Percentiles rank a stretch among this genome's conserved stretches.
Evolutionary conservation across 1,140 invertebrate species (phyloP).

Genomic region (Stegodyphus mimosarum): DNA sequence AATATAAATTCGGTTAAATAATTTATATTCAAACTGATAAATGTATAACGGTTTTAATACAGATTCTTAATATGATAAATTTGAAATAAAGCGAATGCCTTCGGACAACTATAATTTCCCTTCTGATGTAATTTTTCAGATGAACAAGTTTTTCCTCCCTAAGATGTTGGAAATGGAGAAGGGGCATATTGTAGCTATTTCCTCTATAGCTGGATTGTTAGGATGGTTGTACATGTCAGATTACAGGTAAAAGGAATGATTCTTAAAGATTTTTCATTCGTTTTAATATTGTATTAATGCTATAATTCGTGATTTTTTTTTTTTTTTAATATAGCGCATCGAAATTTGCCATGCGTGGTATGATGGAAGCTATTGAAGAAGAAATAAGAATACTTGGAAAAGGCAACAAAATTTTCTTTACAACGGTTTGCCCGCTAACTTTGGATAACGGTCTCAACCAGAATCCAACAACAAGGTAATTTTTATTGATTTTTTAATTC

Average conservation of each 20-base stretch:
- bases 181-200: slow-evolving; percentile 85
- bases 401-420: slow-evolving; percentile 68
- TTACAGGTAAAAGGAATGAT: slow-evolving; percentile 50
- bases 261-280: background rate
- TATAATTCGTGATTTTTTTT: slow-evolving; percentile 16
- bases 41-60: too few relatives aligned
- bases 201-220: slow-evolving; percentile 81
- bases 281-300: background rate
- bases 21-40: too few relatives aligned
- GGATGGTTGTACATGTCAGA: slow-evolving; percentile 76
- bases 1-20: too few relatives aligned
- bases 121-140: slow-evolving; percentile 69
- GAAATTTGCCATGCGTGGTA: slow-evolving; percentile 81
- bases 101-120: too few relatives aligned
- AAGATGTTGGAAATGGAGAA: slow-evolving; percentile 81
- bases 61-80: too few relatives aligned
- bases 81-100: too few relatives aligned
- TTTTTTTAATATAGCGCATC: slow-evolving; percentile 70
- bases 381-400: slow-evolving; percentile 74
- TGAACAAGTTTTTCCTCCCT: slow-evolving; percentile 82
- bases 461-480: slow-evolving; percentile 67
- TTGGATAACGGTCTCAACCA: slow-evolving; percentile 68
- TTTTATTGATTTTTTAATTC: background rate
- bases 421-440: slow-evolving; percentile 64
- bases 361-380: slow-evolving; percentile 69